Conservation (phyloP, 2,888 invertebrate species). For the Erebia aethiops region DNA sequence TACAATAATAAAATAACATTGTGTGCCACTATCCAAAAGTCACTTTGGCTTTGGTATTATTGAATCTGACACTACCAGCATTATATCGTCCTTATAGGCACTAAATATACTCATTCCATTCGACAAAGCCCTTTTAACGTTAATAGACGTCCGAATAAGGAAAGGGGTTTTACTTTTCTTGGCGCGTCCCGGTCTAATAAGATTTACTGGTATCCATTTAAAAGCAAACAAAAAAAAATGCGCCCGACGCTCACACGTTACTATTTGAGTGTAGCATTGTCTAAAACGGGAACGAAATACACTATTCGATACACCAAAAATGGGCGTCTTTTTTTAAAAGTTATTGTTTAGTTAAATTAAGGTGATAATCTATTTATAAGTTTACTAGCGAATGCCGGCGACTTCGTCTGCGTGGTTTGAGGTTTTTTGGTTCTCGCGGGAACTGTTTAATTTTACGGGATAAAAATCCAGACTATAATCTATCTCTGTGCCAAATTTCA, state of each 20-base stretch:
- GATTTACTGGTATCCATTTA: slow-evolving; percentile 23
- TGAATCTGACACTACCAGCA: neutral
- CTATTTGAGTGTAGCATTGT: slow-evolving; percentile 6
- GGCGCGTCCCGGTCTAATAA: slow-evolving; percentile 21
- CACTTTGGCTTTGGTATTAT: neutral
- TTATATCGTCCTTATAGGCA: slow-evolving; percentile 3
- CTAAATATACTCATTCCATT: slow-evolving; percentile 2
- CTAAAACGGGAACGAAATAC: neutral
- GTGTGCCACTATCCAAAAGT: neutral
- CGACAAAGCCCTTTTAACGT: neutral
- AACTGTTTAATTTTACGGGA: too few species aligned
- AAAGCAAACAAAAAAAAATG: slow-evolving; percentile 18
- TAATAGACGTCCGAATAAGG: slow-evolving; percentile 15
- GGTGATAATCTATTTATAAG: too few species aligned
- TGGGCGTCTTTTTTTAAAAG: neutral
- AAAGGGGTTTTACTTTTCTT: slow-evolving; percentile 16
- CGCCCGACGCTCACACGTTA: slow-evolving; percentile 19
- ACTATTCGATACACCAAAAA: neutral
- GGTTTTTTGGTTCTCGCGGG: too few species aligned
- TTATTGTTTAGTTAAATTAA: neutral
- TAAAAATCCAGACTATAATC: too few species aligned
- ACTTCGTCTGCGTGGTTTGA: too few species aligned
- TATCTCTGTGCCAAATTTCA: too few species aligned
- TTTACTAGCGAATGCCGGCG: too few species aligned
- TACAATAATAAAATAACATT: neutral